A percentile compares a stretch with the other conserved stretches of the same genome.
Evolutionary conservation across 2,113 vertebrate species (phyloP).

Genomic region (Cairina moschata): DNA sequence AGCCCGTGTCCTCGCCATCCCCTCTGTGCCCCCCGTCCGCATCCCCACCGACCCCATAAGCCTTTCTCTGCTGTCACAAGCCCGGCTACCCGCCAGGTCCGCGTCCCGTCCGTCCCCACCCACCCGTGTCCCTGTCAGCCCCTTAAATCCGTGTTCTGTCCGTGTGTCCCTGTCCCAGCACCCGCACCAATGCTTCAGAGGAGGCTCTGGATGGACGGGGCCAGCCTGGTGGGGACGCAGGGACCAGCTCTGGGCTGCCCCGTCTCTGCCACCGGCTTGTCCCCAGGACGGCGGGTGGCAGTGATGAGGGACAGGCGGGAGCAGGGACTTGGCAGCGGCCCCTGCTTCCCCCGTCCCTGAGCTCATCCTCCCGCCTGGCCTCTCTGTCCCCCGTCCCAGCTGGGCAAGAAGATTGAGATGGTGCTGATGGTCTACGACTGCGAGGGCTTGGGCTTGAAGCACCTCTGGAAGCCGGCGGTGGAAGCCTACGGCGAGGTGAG

Average conservation of each 20-base stretch:
- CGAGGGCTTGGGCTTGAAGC: slow-evolving; percentile 93
- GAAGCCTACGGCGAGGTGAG: slow-evolving; percentile 90
- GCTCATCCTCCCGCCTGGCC: not conserved
- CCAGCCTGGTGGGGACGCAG: not conserved
- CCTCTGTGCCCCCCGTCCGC: fast-evolving
- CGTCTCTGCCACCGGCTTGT: not conserved
- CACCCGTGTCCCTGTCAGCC: not conserved
- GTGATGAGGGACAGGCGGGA: not conserved
- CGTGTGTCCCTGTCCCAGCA: not conserved
- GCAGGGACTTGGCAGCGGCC: not conserved
- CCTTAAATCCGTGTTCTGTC: not conserved
- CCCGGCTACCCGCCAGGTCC: not conserved
- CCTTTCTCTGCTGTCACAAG: too few species aligned
- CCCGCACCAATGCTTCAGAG: not conserved
- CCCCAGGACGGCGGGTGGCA: not conserved
- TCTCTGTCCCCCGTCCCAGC: slow-evolving; percentile 57
- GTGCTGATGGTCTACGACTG: slow-evolving; percentile 94
- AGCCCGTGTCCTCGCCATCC: too few species aligned
- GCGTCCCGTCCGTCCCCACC: not conserved
- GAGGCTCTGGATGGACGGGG: not conserved
- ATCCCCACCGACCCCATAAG: not conserved
- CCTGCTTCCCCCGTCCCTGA: not conserved
- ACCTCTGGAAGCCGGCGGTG: slow-evolving; percentile 95
- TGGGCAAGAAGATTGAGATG: slow-evolving; percentile 88
- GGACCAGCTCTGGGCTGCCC: not conserved